Evolutionary conservation across 2,797 vertebrate genomes (phyloP).

Genomic region (Notolepis coatsorum): DNA sequence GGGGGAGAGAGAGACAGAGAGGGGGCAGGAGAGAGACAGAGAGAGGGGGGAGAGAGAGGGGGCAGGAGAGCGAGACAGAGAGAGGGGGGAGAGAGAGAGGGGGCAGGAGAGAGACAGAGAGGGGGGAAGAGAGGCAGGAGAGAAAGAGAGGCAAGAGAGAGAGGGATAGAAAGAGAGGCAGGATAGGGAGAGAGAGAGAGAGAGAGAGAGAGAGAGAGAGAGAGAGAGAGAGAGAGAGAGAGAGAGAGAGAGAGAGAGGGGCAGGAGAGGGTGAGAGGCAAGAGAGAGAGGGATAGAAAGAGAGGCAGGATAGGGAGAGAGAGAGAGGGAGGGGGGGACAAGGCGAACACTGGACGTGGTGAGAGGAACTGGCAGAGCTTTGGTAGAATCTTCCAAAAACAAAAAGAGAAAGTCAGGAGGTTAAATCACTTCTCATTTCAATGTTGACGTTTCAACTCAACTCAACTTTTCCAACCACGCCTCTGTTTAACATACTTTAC

Average conservation of each 20-base stretch:
- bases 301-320: neutral
- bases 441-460: conserved; percentile 42
- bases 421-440: conserved; percentile 56
- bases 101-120: too few species aligned
- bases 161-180: neutral
- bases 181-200: neutral
- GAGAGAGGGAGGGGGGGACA: neutral
- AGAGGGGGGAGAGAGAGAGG: too few species aligned
- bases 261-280: conserved; percentile 16
- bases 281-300: conserved; percentile 40
- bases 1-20: too few species aligned
- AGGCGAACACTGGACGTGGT: conserved; percentile 15
- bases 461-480: conserved; percentile 16
- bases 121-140: conserved; percentile 44
- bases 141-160: conserved; percentile 25
- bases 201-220: conserved; percentile 1
- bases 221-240: neutral
- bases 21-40: too few species aligned
- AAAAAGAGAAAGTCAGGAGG: conserved; percentile 17
- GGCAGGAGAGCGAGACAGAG: too few species aligned
- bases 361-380: too few species aligned
- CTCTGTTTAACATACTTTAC: neutral
- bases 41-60: too few species aligned
- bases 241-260: conserved; percentile 16
- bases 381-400: conserved; percentile 44